phyloP scores from a whole-genome alignment of 1,140 invertebrate species.

The Zaprionus nigranus region DNA sequence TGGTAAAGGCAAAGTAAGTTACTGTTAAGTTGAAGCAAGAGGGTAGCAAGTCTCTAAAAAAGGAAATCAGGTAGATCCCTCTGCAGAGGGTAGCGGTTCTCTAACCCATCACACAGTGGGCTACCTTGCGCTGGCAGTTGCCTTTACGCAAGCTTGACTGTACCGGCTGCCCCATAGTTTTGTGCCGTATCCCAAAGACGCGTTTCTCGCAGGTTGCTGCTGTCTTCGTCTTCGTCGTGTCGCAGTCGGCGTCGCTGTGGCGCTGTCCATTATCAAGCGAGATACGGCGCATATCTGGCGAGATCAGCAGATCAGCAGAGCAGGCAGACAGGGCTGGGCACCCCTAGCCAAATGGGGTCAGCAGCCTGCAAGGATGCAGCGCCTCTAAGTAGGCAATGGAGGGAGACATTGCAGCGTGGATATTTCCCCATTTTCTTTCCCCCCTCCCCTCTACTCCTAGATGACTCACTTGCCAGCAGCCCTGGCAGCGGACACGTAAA shows the following conservation, averaged over 20 bases:
- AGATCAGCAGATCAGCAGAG: slow-evolving; percentile 44
- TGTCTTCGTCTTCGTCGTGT: slow-evolving; percentile 8
- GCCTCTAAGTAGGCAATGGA: slow-evolving; percentile 61
- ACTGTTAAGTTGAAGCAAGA: no score
- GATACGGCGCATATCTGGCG: slow-evolving; percentile 43
- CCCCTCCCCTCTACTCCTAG: not conserved
- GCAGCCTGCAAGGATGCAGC: not conserved
- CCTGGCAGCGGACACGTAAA: slow-evolving; percentile 27
- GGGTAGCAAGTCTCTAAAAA: not conserved
- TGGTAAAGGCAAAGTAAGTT: no score
- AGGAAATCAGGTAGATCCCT: no score
- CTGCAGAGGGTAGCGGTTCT: no score
- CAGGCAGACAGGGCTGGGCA: slow-evolving; percentile 2
- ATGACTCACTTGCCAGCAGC: slow-evolving; percentile 26
- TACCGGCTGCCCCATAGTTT: slow-evolving; percentile 35
- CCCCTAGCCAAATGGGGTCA: not conserved
- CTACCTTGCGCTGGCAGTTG: no score
- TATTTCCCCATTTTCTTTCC: not conserved
- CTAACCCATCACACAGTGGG: no score
- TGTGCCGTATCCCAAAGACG: slow-evolving; percentile 25
- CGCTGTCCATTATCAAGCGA: slow-evolving; percentile 67
- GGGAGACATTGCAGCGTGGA: not conserved
- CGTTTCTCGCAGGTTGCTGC: not conserved
- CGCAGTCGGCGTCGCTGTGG: slow-evolving; percentile 22
- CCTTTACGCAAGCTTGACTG: not conserved